Evolutionary conservation across 2,888 invertebrate species (phyloP).

Genomic region (Slavum lentiscoides): DNA sequence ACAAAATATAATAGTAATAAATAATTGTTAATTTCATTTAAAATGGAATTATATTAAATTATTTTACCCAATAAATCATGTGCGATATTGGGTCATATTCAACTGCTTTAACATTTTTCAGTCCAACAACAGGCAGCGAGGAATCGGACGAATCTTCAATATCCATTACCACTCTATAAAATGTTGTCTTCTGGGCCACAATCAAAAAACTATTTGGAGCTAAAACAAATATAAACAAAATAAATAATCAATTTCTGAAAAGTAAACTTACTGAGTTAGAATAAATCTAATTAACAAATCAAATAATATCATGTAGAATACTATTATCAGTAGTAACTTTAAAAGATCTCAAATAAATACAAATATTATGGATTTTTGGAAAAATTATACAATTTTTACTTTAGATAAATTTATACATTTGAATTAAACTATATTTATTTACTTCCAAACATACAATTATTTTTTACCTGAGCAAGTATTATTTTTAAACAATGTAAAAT

Average conservation of each 20-base stretch:
- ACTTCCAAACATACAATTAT: no score
- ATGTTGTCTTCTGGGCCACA: conserved; percentile 80
- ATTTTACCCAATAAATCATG: conserved; percentile 70
- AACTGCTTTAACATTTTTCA: conserved; percentile 79
- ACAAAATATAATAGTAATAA: no score
- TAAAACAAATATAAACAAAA: conserved; percentile 57
- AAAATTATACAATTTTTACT: no score
- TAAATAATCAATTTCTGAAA: no score
- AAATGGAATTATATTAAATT: neutral
- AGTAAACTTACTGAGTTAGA: no score
- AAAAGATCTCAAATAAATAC: no score
- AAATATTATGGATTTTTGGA: no score
- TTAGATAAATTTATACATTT: no score
- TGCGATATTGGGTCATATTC: conserved; percentile 82
- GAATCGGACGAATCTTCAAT: conserved; percentile 81
- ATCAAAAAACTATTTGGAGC: conserved; percentile 85
- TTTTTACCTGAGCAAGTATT: conserved; percentile 70
- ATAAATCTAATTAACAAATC: no score
- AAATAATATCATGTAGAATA: no score
- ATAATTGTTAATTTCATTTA: conserved; percentile 28
- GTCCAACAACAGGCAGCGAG: conserved; percentile 74
- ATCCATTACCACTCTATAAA: conserved; percentile 79
- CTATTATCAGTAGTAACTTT: no score
- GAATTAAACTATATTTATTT: no score
- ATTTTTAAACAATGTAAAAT: conserved; percentile 74